These are phyloP conservation scores for Calidris pugnax DNA, from an alignment of 2,113 vertebrate species.

Conservation along the genomic window DNA sequence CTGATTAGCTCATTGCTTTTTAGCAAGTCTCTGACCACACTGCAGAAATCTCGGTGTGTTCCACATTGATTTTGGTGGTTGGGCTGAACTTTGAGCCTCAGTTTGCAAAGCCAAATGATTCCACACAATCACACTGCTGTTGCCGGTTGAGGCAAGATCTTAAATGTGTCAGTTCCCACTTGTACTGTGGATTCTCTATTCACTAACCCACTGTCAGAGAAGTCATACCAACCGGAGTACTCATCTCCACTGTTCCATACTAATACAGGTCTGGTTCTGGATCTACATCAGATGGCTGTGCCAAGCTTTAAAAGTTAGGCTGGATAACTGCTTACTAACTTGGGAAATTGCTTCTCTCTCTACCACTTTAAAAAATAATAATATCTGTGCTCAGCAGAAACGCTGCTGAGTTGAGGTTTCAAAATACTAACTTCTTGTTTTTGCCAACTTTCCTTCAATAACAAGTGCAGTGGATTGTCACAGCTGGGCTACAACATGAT, in stretches of 20 bases:
- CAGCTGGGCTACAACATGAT: neutral
- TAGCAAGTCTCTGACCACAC: neutral
- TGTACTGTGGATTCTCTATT: neutral
- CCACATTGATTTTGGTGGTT: neutral
- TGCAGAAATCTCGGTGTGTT: neutral
- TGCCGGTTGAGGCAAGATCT: neutral
- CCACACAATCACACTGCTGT: neutral
- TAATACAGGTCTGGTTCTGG: accelerated
- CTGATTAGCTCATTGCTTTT: neutral
- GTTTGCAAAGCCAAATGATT: neutral
- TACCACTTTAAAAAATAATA: neutral
- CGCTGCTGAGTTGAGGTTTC: neutral
- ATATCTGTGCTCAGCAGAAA: neutral
- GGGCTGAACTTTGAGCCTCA: neutral
- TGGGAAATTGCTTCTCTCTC: neutral
- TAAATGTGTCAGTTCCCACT: neutral
- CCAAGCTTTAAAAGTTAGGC: neutral
- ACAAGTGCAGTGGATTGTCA: neutral
- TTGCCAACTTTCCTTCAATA: neutral
- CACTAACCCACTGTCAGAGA: neutral
- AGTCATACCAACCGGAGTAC: neutral
- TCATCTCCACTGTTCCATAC: no score
- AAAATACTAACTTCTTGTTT: neutral
- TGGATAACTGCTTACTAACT: neutral
- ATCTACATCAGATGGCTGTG: neutral